A percentile compares a stretch with the other conserved stretches of the same genome.
Conservation (phyloP, 2,888 invertebrate species). For the Mesochorus sp. region DNA sequence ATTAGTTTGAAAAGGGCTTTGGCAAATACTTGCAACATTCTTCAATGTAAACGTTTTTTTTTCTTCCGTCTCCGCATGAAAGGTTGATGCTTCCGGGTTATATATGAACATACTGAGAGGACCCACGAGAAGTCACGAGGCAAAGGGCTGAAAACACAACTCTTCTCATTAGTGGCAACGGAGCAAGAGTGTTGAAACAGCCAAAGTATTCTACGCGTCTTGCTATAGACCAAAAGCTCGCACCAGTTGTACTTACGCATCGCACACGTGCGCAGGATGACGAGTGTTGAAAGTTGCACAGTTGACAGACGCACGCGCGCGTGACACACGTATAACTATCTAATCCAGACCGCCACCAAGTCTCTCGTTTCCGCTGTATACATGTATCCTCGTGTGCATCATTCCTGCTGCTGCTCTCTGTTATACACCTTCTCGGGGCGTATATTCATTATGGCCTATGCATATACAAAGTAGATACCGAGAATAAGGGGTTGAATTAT, state of each 20-base stretch:
- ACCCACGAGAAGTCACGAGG: background rate
- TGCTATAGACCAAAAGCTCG: conserved; percentile 13
- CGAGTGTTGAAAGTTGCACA: conserved; percentile 75
- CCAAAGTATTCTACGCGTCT: conserved; percentile 30
- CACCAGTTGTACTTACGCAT: conserved; percentile 31
- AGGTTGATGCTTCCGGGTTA: background rate
- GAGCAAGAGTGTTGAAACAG: background rate
- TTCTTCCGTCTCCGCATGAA: background rate
- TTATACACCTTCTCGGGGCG: conserved; percentile 61
- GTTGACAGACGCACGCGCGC: conserved; percentile 63
- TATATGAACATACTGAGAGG: background rate
- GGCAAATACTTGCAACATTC: conserved; percentile 27
- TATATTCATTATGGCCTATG: conserved; percentile 74
- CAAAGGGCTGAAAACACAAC: conserved; percentile 18
- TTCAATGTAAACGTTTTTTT: conserved; percentile 14
- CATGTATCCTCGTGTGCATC: background rate
- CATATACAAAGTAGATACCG: no score
- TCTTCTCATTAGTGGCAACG: conserved; percentile 53
- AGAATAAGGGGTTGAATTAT: conserved; percentile 70
- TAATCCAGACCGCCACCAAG: conserved; percentile 60
- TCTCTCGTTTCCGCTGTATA: conserved; percentile 16
- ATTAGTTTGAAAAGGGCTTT: conserved; percentile 12
- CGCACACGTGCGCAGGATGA: conserved; percentile 67
- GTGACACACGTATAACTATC: conserved; percentile 72
- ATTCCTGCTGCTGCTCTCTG: no score